Conservation (phyloP, 2,113 vertebrate species). For the Polypterus bichir region DNA sequence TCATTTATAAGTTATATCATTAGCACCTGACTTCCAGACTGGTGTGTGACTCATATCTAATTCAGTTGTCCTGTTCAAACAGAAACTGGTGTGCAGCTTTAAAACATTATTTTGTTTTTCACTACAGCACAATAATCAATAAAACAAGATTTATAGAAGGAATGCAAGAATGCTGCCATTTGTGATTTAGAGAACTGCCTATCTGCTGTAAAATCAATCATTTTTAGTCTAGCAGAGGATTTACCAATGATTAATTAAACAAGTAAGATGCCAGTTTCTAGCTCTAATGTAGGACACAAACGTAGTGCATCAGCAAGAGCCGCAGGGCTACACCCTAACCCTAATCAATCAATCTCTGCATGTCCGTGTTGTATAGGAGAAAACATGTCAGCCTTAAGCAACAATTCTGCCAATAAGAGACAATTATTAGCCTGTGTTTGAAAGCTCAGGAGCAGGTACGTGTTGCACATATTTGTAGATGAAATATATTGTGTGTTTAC, state of each 20-base stretch:
- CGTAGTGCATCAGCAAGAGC: not conserved
- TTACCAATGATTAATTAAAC: constrained; percentile 13
- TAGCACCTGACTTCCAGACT: too few relatives aligned
- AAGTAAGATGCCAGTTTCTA: constrained; percentile 11
- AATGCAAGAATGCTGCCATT: constrained; percentile 16
- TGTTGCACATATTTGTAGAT: too few relatives aligned
- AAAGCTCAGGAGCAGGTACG: too few relatives aligned
- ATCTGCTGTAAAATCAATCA: constrained; percentile 21
- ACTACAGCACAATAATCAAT: constrained; percentile 4
- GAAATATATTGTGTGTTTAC: too few relatives aligned
- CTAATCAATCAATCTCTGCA: not conserved
- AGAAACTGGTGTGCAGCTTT: constrained; percentile 1
- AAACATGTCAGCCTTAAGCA: too few relatives aligned
- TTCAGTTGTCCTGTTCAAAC: too few relatives aligned
- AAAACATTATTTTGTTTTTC: constrained; percentile 7
- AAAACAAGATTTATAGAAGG: constrained; percentile 6
- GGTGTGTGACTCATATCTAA: too few relatives aligned
- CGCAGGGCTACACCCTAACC: not conserved
- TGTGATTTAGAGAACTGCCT: constrained; percentile 16
- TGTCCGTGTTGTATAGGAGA: not conserved
- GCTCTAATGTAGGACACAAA: constrained; percentile 14
- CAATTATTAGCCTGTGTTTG: too few relatives aligned
- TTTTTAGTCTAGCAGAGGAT: constrained; percentile 8
- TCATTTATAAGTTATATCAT: too few relatives aligned
- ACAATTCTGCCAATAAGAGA: too few relatives aligned